Percentiles rank a stretch among this genome's conserved stretches.
phyloP scores from a whole-genome alignment of 2,113 vertebrate species.

The Xenopus tropicalis region DNA sequence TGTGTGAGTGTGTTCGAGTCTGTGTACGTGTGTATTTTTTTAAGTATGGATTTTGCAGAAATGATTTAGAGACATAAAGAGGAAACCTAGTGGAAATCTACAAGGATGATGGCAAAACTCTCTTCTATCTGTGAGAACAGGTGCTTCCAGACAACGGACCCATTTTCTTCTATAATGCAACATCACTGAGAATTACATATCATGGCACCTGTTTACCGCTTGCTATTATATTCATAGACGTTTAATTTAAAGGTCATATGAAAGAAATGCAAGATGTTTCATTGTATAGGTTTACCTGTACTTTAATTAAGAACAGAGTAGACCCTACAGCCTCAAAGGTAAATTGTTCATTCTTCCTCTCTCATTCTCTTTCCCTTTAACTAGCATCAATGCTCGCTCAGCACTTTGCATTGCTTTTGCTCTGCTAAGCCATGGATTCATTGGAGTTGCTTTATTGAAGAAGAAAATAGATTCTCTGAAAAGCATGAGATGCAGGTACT shows the following conservation, averaged over 20 bases:
- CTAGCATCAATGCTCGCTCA: slow-evolving; percentile 31
- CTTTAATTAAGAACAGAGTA: slow-evolving; percentile 33
- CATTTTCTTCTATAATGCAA: slow-evolving; percentile 18
- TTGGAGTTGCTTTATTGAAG: slow-evolving; percentile 39
- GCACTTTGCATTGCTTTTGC: slow-evolving; percentile 32
- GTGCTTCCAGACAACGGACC: background rate
- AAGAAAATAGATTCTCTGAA: slow-evolving; percentile 44
- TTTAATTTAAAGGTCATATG: background rate
- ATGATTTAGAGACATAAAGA: too few species aligned
- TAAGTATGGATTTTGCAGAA: too few species aligned
- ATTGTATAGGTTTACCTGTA: slow-evolving; percentile 21
- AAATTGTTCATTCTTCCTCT: slow-evolving; percentile 38
- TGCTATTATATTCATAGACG: background rate
- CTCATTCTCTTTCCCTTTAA: slow-evolving; percentile 32
- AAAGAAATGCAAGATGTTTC: slow-evolving; percentile 21
- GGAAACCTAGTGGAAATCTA: background rate
- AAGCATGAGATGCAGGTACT: slow-evolving; percentile 46
- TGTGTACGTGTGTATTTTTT: too few species aligned
- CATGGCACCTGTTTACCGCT: slow-evolving; percentile 9
- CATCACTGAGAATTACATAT: slow-evolving; percentile 20
- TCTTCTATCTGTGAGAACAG: slow-evolving; percentile 3
- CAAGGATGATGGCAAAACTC: background rate
- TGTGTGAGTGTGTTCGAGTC: too few species aligned
- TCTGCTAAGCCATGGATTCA: slow-evolving; percentile 29
- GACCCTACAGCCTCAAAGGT: slow-evolving; percentile 29